A percentile compares a stretch with the other conserved stretches of the same genome.
Evolutionary conservation across 2,113 vertebrate genomes (phyloP).

Genomic region (rabbit (Oryctolagus cuniculus)): DNA sequence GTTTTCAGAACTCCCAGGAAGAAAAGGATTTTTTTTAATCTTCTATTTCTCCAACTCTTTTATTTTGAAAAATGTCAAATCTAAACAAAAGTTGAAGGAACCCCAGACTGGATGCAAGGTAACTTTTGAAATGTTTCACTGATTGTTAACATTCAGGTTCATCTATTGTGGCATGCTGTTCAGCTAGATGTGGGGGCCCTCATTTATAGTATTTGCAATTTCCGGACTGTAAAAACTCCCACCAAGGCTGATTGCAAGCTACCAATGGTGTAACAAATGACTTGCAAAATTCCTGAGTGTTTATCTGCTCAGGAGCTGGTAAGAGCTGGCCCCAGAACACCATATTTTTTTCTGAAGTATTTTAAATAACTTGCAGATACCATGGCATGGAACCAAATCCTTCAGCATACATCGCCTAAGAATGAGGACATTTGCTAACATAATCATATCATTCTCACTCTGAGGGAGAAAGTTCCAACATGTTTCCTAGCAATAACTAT

Average conservation of each 20-base stretch:
- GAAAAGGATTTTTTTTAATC: background rate
- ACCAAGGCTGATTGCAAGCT: background rate
- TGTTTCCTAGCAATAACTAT: slow-evolving; percentile 5
- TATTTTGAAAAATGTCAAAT: background rate
- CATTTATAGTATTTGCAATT: background rate
- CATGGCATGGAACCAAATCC: slow-evolving; percentile 39
- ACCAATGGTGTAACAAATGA: background rate
- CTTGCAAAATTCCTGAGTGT: slow-evolving; percentile 41
- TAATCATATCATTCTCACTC: slow-evolving; percentile 16
- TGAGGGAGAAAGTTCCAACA: background rate
- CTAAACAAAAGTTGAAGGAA: background rate
- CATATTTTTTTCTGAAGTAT: slow-evolving; percentile 47
- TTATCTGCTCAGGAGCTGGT: slow-evolving; percentile 27
- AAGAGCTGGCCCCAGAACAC: background rate
- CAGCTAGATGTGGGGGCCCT: background rate
- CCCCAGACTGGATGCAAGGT: background rate
- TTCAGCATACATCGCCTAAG: slow-evolving; percentile 42
- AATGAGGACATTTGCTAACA: slow-evolving; percentile 30
- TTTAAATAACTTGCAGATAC: slow-evolving; percentile 57
- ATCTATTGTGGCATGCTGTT: background rate
- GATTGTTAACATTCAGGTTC: background rate
- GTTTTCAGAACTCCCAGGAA: slow-evolving; percentile 2
- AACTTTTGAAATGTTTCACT: background rate
- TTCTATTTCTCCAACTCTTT: background rate
- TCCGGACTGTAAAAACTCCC: background rate